Base-by-base conservation (phyloP, 1,140 invertebrate genomes). In the Olivierus martensii region DNA sequence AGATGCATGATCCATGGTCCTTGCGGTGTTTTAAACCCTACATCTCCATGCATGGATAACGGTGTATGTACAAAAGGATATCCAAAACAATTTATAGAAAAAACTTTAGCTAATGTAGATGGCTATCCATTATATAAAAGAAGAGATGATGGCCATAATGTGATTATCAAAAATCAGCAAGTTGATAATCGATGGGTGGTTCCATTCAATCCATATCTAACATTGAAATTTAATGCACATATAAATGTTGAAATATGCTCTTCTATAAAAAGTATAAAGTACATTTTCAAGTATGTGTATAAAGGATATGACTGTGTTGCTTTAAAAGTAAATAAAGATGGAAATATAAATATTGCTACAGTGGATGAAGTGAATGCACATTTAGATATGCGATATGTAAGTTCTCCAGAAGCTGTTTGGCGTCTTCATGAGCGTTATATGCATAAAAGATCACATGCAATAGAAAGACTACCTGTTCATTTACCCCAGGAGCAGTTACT, bases 391-490 rank as follows among this genome's bases (percentile, higher is more conserved):
- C 11, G 64, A 34, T 63, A 62, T 53, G 49, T 63, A 4, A 46
- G 58, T 37, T 11, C 63, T 28, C 47, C 49, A 14, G 65, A 65
- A 53, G 63, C 64, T 7, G 21, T 58, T 39, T 62, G 46, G 43
- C 45, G 61, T 12, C 14, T 65, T 15, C 47, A 53, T 42, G 53
- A 49, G 45, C 64, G 62, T 58, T 34, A 38, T 52, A 55, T 65
- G 53, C 68, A 73, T 59, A 65, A 73, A 60, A 44, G 67, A 22
- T 59, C 66, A 55, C 66, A 69, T 21, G 47, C 66, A 35, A 62
- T 73, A 53, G 22, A 63, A 22, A 65, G 69, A 55, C 63, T 75
- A 28, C 61, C 62, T 5, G 69, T 75, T 9, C 71, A 75, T 67
- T 55, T 76, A n/a, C 63, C 67, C 57, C 67, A 68, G 61, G 62